These are phyloP conservation scores for Limnothrissa miodon DNA, from an alignment of 2,113 vertebrate genomes.

Conservation along the genomic window DNA sequence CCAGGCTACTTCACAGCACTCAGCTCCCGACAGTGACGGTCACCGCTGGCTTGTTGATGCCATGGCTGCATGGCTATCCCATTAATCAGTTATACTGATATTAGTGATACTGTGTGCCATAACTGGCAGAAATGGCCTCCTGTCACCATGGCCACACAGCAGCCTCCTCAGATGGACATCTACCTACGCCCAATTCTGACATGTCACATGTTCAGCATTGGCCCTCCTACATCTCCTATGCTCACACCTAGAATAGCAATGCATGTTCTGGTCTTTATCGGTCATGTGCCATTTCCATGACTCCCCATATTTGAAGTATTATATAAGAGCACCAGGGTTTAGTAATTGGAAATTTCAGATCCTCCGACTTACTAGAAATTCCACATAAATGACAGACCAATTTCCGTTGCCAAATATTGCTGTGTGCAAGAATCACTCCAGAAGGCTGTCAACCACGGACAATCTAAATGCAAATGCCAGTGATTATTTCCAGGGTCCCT, in stretches of 20 bases:
- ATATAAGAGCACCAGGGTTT: conserved; percentile 44
- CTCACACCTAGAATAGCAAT: neutral
- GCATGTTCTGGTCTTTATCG: neutral
- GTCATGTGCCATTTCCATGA: neutral
- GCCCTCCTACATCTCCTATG: neutral
- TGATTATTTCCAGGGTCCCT: conserved; percentile 45
- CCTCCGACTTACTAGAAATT: conserved; percentile 45
- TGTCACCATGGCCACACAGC: neutral
- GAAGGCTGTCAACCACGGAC: conserved; percentile 54
- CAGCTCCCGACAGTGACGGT: neutral
- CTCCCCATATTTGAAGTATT: conserved; percentile 9
- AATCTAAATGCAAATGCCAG: conserved; percentile 73
- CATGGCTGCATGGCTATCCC: neutral
- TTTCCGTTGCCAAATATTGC: conserved; percentile 57
- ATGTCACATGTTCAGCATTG: neutral
- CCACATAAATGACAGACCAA: conserved; percentile 75
- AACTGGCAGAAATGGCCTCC: neutral
- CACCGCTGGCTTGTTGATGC: neutral
- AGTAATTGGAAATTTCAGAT: conserved; percentile 77
- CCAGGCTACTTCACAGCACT: neutral
- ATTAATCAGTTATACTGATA: neutral
- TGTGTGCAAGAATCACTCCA: conserved; percentile 54
- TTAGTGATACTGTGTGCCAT: neutral
- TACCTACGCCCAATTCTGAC: neutral
- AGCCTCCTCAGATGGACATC: neutral